Conservation (phyloP, 2,888 invertebrate species). For the Troides oblongomaculatus region DNA sequence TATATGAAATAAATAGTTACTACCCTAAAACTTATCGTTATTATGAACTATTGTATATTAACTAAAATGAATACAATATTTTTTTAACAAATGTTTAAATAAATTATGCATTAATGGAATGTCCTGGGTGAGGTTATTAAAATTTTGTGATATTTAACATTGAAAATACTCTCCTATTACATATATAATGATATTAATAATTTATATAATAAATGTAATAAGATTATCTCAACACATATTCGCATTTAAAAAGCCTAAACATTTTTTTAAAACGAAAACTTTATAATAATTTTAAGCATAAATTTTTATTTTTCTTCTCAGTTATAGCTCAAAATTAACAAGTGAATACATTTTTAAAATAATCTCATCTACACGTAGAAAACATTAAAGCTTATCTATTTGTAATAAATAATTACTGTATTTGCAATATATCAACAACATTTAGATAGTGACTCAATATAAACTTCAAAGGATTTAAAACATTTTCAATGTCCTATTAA, state of each 20-base stretch:
- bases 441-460: conserved; percentile 4
- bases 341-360: conserved; percentile 19
- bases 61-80: conserved; percentile 2
- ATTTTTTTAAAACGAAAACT: conserved; percentile 33
- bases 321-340: conserved; percentile 23
- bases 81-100: conserved; percentile 28
- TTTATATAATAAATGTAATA: conserved; percentile 38
- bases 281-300: conserved; percentile 20
- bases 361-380: conserved; percentile 19
- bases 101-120: conserved; percentile 56
- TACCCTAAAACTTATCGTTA: conserved; percentile 3
- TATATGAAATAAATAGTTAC: conserved; percentile 24
- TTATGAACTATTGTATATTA: background rate
- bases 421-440: conserved; percentile 24
- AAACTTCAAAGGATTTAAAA: conserved; percentile 11
- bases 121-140: conserved; percentile 45
- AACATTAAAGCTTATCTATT: conserved; percentile 9
- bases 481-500: background rate
- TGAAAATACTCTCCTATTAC: conserved; percentile 51
- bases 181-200: conserved; percentile 40
- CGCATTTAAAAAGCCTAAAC: conserved; percentile 56
- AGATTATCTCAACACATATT: conserved; percentile 52
- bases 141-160: conserved; percentile 52
- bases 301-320: conserved; percentile 15
- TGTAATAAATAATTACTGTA: conserved; percentile 20